phyloP scores from a whole-genome alignment of 2,888 invertebrate species.

The Plagiodera versicolora region DNA sequence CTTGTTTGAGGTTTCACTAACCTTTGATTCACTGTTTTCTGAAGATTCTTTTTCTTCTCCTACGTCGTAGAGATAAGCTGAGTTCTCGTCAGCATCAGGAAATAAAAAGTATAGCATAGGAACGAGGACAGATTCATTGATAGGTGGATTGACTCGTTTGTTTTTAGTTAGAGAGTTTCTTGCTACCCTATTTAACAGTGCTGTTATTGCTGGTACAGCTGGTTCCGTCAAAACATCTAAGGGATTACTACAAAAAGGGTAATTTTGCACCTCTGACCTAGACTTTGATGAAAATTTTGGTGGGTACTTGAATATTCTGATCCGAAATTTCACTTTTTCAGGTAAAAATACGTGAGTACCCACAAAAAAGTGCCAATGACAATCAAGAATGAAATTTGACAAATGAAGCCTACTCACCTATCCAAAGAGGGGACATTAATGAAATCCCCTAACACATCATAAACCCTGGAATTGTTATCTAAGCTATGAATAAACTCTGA shows the following conservation, averaged over 20 bases:
- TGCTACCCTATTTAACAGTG: conserved; percentile 60
- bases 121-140: conserved; percentile 74
- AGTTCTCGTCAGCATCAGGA: conserved; percentile 79
- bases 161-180: conserved; percentile 52
- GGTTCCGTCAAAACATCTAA: conserved; percentile 77
- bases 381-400: too few relatives aligned
- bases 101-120: conserved; percentile 82
- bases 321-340: too few relatives aligned
- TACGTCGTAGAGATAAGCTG: conserved; percentile 60
- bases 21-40: conserved; percentile 22
- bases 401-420: background rate
- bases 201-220: conserved; percentile 66
- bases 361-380: too few relatives aligned
- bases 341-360: too few relatives aligned
- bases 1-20: conserved; percentile 5
- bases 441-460: conserved; percentile 61
- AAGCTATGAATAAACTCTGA: conserved; percentile 66
- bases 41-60: conserved; percentile 50
- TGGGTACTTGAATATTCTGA: too few relatives aligned
- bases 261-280: too few relatives aligned
- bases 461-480: conserved; percentile 56
- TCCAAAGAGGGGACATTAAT: conserved; percentile 46
- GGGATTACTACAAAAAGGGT: conserved; percentile 51
- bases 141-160: conserved; percentile 68
- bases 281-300: too few relatives aligned